Evolutionary conservation across 1,140 invertebrate species (phyloP).

Genomic region (Tribolium madens): DNA sequence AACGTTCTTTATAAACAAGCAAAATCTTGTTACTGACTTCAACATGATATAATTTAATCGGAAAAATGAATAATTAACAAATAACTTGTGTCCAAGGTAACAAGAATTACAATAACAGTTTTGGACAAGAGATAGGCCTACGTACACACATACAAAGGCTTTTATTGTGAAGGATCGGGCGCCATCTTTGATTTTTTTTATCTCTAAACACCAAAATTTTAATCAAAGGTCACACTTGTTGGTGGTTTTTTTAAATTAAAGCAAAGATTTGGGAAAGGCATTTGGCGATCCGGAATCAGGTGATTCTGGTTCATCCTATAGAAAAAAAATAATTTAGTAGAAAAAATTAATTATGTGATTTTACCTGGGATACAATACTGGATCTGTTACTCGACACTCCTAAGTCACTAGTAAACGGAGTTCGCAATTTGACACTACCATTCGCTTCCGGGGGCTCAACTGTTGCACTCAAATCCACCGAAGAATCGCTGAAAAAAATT

Average conservation of each 20-base stretch:
- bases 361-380: constrained; percentile 58
- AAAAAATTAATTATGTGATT: background rate
- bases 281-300: constrained; percentile 57
- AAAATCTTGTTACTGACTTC: constrained; percentile 25
- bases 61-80: constrained; percentile 40
- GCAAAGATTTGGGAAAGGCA: constrained; percentile 57
- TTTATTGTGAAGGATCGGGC: constrained; percentile 50
- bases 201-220: constrained; percentile 41
- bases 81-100: constrained; percentile 37
- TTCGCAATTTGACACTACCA: constrained; percentile 45
- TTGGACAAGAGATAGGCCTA: constrained; percentile 50
- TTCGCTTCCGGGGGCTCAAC: constrained; percentile 51
- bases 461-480: constrained; percentile 56
- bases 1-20: constrained; percentile 50
- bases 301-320: constrained; percentile 56
- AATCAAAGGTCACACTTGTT: constrained; percentile 38
- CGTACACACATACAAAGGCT: constrained; percentile 53
- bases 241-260: background rate
- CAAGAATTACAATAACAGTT: constrained; percentile 38
- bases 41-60: constrained; percentile 42
- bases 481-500: constrained; percentile 54
- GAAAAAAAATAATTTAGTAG: constrained; percentile 18
- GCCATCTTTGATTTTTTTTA: constrained; percentile 11
- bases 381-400: constrained; percentile 58
- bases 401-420: constrained; percentile 58